phyloP scores from a whole-genome alignment of 2,113 vertebrate genomes.

The Chitala chitala region DNA sequence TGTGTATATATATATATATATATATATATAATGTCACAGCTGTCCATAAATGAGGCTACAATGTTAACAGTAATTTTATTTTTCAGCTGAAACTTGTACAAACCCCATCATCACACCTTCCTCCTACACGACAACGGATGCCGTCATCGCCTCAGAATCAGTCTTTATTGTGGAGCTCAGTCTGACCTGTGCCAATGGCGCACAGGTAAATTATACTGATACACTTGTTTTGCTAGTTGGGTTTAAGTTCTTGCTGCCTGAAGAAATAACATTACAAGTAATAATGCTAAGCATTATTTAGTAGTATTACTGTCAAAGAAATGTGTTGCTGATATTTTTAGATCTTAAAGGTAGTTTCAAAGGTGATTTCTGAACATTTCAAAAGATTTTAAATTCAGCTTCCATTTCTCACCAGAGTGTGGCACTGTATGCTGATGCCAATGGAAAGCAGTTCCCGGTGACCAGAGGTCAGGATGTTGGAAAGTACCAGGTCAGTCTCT shows the following conservation, averaged over 20 bases:
- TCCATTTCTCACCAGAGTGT: slow-evolving; percentile 64
- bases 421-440: slow-evolving; percentile 82
- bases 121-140: slow-evolving; percentile 85
- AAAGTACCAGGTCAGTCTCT: slow-evolving; percentile 76
- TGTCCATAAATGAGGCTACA: background rate
- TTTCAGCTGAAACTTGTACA: slow-evolving; percentile 75
- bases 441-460: slow-evolving; percentile 86
- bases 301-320: background rate
- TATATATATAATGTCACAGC: too few relatives aligned
- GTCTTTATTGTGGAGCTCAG: slow-evolving; percentile 89
- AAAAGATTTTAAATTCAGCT: too few relatives aligned
- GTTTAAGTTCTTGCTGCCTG: background rate
- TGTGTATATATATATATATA: too few relatives aligned
- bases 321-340: too few relatives aligned
- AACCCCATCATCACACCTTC: slow-evolving; percentile 80
- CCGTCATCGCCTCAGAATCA: slow-evolving; percentile 82
- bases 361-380: too few relatives aligned
- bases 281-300: too few relatives aligned
- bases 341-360: too few relatives aligned
- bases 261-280: background rate
- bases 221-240: background rate
- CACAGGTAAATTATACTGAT: slow-evolving; percentile 61
- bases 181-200: slow-evolving; percentile 79
- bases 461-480: slow-evolving; percentile 86
- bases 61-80: background rate